Conservation (phyloP, 2,113 vertebrate genomes). For the Lucifuga dentata region DNA sequence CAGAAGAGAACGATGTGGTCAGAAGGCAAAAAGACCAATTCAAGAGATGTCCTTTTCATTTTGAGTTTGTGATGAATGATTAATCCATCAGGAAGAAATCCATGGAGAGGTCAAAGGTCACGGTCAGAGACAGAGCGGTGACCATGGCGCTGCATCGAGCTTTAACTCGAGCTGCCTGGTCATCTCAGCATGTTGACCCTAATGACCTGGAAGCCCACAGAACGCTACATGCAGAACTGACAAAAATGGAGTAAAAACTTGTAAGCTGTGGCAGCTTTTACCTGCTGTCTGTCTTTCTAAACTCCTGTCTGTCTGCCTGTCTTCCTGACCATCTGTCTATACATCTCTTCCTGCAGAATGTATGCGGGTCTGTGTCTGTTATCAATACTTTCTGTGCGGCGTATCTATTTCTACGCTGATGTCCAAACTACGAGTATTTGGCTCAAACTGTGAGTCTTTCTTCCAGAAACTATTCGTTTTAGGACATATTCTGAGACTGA, state of each 20-base stretch:
- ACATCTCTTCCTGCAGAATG: neutral
- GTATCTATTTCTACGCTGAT: conserved; percentile 1
- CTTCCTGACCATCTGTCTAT: neutral
- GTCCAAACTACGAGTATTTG: conserved; percentile 38
- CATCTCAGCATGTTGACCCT: neutral
- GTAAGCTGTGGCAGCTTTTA: too few species aligned
- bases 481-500: conserved; percentile 40
- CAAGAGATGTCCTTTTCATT: too few species aligned
- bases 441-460: conserved; percentile 25
- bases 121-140: neutral
- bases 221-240: neutral
- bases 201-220: neutral
- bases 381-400: conserved; percentile 4
- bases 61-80: conserved; percentile 2
- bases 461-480: conserved; percentile 53
- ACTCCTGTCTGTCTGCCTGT: neutral
- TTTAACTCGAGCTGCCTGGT: neutral
- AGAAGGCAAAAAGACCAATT: too few species aligned
- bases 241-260: too few species aligned
- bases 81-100: conserved; percentile 8
- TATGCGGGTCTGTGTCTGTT: neutral
- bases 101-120: conserved; percentile 18
- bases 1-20: too few species aligned
- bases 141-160: neutral
- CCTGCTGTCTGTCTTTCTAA: neutral